Evolutionary conservation across 2,888 invertebrate genomes (phyloP).

Genomic region (Drosophila phalerata): DNA sequence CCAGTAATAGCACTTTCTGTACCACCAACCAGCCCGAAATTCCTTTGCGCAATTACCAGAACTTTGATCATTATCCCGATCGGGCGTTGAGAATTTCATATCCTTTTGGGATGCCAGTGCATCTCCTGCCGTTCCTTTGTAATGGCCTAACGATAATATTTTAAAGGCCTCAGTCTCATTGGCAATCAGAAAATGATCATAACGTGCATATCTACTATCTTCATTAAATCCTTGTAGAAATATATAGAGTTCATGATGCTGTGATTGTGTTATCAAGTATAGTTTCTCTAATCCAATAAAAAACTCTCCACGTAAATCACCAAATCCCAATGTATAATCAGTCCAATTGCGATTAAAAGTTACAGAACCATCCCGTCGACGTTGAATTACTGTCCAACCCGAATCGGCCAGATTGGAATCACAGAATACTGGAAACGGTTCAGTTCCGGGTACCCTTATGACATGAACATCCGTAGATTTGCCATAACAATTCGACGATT

Average conservation of each 20-base stretch:
- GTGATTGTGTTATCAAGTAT: slow-evolving; percentile 84
- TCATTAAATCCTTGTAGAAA: slow-evolving; percentile 88
- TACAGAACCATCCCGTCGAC: slow-evolving; percentile 88
- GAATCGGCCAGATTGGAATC: slow-evolving; percentile 87
- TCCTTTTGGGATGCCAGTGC: slow-evolving; percentile 89
- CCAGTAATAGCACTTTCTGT: slow-evolving; percentile 89
- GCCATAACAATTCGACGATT: slow-evolving; percentile 25
- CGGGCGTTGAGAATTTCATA: slow-evolving; percentile 89
- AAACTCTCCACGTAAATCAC: slow-evolving; percentile 89
- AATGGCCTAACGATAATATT: slow-evolving; percentile 88
- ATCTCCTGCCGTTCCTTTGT: slow-evolving; percentile 89
- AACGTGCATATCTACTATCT: slow-evolving; percentile 87
- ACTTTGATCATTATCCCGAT: slow-evolving; percentile 89
- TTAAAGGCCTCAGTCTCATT: slow-evolving; percentile 88
- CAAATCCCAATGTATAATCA: slow-evolving; percentile 89
- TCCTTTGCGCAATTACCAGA: slow-evolving; percentile 88
- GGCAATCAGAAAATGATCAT: slow-evolving; percentile 88
- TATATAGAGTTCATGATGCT: slow-evolving; percentile 87
- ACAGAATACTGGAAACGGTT: slow-evolving; percentile 87
- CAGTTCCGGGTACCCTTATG: slow-evolving; percentile 14
- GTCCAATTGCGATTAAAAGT: slow-evolving; percentile 89
- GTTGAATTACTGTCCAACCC: slow-evolving; percentile 90
- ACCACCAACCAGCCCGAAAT: slow-evolving; percentile 91
- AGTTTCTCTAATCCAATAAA: slow-evolving; percentile 90
- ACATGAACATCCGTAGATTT: slow-evolving; percentile 35